Percentiles rank a stretch among this genome's conserved stretches.
phyloP scores from a whole-genome alignment of 2,113 vertebrate genomes.

The Seriola rivoliana region DNA sequence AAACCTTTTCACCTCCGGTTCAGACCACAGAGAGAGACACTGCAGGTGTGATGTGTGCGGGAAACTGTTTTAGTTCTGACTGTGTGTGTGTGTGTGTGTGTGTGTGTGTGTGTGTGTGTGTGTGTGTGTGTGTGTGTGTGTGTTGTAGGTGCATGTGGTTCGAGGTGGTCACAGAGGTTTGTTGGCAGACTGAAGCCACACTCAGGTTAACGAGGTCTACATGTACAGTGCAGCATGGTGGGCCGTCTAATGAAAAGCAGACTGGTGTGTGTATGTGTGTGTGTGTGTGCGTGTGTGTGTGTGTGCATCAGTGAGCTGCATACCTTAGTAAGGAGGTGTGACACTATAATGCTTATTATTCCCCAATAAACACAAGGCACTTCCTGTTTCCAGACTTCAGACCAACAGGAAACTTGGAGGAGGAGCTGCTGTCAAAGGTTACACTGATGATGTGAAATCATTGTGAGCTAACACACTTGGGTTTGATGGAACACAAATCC shows the following conservation, averaged over 20 bases:
- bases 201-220: conserved; percentile 56
- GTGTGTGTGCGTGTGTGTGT: conserved; percentile 36
- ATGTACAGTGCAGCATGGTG: conserved; percentile 71
- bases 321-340: conserved; percentile 74
- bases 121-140: conserved; percentile 20
- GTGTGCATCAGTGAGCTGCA: conserved; percentile 54
- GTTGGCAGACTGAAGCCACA: conserved; percentile 49
- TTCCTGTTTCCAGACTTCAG: conserved; percentile 72
- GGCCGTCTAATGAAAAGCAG: conserved; percentile 81
- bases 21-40: background rate
- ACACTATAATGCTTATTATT: conserved; percentile 76
- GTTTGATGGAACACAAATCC: background rate
- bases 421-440: conserved; percentile 7
- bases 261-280: conserved; percentile 53
- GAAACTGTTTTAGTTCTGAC: conserved; percentile 2
- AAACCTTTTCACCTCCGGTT: background rate
- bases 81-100: too few species aligned
- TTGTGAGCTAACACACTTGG: background rate
- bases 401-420: conserved; percentile 52
- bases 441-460: background rate
- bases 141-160: conserved; percentile 34
- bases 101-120: background rate
- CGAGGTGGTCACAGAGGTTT: conserved; percentile 43
- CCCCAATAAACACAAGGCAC: conserved; percentile 75
- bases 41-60: background rate